Conservation (phyloP, 64 coral and sea anemone species). For the Cladopsammia gracilis region DNA sequence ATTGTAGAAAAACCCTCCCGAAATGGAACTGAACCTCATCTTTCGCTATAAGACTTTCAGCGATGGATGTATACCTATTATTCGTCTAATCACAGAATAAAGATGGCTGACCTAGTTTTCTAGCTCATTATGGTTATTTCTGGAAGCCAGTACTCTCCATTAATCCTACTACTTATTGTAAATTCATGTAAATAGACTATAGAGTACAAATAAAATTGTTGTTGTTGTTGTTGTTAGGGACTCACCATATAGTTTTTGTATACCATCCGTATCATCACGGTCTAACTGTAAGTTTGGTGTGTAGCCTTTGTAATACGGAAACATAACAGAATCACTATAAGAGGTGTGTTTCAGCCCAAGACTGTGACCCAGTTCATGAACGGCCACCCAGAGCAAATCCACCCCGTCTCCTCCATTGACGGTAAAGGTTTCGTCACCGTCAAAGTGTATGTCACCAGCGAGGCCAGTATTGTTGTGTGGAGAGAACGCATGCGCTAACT, state of each 20-base stretch:
- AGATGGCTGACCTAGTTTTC: too few relatives aligned
- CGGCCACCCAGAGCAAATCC: conserved; percentile 58
- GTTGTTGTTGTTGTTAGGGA: background rate
- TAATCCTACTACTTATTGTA: too few relatives aligned
- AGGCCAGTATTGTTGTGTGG: conserved; percentile 52
- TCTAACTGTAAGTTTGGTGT: background rate
- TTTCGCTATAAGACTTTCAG: too few relatives aligned
- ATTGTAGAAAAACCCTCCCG: too few relatives aligned
- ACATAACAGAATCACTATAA: conserved; percentile 49
- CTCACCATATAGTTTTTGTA: conserved; percentile 62
- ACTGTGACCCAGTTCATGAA: conserved; percentile 68
- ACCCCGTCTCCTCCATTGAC: conserved; percentile 2
- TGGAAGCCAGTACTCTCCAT: too few relatives aligned
- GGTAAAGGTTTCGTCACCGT: conserved; percentile 50
- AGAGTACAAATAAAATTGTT: too few relatives aligned
- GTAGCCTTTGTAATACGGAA: conserved; percentile 61
- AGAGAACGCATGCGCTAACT: conserved; percentile 75
- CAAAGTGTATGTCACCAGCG: conserved; percentile 51
- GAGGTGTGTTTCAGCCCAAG: conserved; percentile 52
- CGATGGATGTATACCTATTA: too few relatives aligned
- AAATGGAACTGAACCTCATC: too few relatives aligned
- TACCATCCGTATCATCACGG: conserved; percentile 54
- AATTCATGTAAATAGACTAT: too few relatives aligned
- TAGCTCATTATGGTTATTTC: too few relatives aligned
- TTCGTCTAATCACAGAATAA: too few relatives aligned